Evolutionary conservation across 2,888 invertebrate genomes (phyloP).

Genomic region (Bedellia somnulentella): DNA sequence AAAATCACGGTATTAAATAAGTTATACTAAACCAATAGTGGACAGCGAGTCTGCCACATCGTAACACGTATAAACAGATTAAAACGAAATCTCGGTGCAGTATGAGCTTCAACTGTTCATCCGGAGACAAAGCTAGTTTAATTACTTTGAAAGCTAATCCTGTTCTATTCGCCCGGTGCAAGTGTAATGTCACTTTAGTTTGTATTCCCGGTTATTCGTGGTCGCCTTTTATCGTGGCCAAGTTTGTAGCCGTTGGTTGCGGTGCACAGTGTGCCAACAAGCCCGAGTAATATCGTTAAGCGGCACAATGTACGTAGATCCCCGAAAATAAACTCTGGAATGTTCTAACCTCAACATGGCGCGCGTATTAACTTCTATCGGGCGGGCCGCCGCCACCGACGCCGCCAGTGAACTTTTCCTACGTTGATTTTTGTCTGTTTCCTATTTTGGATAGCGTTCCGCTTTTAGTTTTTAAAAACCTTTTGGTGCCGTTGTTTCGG

Average conservation of each 20-base stretch:
- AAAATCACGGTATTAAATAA: too few species aligned
- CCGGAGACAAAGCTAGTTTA: slow-evolving; percentile 13
- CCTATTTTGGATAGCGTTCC: too few species aligned
- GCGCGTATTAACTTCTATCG: slow-evolving; percentile 7
- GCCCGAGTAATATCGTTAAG: slow-evolving; percentile 33
- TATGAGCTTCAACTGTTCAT: slow-evolving; percentile 3
- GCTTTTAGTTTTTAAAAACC: too few species aligned
- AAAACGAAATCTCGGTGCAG: background rate
- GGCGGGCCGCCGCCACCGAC: too few species aligned
- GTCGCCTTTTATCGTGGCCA: slow-evolving; percentile 27
- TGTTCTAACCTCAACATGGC: background rate
- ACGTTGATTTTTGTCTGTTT: too few species aligned
- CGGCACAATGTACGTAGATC: slow-evolving; percentile 26
- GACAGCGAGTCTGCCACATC: too few species aligned
- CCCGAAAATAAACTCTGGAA: slow-evolving; percentile 5
- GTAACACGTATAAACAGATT: slow-evolving; percentile 1
- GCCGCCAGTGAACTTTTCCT: too few species aligned
- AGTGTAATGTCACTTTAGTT: slow-evolving; percentile 6
- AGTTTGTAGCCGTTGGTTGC: slow-evolving; percentile 26
- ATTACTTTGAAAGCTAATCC: slow-evolving; percentile 16
- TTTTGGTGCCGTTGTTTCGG: too few species aligned
- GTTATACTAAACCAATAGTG: too few species aligned
- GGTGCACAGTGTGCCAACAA: slow-evolving; percentile 18
- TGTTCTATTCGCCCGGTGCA: slow-evolving; percentile 11
- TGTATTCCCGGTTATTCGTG: slow-evolving; percentile 15